A percentile compares a stretch with the other conserved stretches of the same genome.
phyloP scores from a whole-genome alignment of 2,113 vertebrate species.

The Pachyramphus minor region DNA sequence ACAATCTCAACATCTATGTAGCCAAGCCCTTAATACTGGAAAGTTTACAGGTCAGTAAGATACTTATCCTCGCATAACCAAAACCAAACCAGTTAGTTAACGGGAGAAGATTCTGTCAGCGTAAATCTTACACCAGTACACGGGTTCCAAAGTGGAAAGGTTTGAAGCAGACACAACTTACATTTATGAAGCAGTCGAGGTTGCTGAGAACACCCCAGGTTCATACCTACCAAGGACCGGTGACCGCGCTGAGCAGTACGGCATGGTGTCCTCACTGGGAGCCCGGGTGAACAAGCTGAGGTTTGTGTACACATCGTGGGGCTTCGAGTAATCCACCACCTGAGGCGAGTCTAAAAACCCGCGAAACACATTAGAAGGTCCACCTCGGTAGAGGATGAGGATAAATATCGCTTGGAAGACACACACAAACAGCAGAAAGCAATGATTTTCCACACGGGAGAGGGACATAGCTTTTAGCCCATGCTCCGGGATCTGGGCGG shows the following conservation, averaged over 20 bases:
- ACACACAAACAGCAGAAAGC: conserved; percentile 55
- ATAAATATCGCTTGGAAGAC: conserved; percentile 65
- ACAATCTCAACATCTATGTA: not conserved
- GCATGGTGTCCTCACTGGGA: not conserved
- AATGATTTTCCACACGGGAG: conserved; percentile 43
- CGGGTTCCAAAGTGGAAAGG: not conserved
- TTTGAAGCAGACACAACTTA: fast-evolving
- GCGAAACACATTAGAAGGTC: not conserved
- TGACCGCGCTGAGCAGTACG: conserved; percentile 25
- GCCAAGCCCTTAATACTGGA: not conserved
- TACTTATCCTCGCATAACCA: not conserved
- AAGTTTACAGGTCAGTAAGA: not conserved
- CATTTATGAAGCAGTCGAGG: fast-evolving
- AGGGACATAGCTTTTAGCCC: conserved; percentile 32
- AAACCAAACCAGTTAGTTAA: not conserved
- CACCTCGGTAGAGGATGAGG: conserved; percentile 65
- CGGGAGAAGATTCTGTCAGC: not conserved
- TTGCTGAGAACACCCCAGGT: fast-evolving
- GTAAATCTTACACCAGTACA: not conserved
- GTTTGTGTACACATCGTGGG: conserved; percentile 68
- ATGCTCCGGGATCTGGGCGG: not conserved
- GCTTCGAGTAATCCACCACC: conserved; percentile 62
- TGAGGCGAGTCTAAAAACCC: not conserved
- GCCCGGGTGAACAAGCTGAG: conserved; percentile 54
- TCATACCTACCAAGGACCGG: conserved; percentile 61